Conservation (phyloP, 2,888 invertebrate species). For the Drosophila prostipennis region DNA sequence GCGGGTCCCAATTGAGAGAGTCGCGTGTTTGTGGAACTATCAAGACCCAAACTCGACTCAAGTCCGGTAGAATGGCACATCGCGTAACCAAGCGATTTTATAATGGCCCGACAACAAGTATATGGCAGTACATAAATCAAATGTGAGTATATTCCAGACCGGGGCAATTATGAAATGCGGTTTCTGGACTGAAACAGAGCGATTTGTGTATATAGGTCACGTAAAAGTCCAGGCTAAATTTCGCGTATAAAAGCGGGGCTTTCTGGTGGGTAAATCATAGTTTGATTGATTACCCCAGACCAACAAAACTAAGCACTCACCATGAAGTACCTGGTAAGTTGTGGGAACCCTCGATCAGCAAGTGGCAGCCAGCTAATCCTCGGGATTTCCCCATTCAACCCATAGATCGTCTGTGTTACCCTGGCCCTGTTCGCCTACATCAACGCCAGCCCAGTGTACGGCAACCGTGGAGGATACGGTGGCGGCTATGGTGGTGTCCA, state of each 20-base stretch:
- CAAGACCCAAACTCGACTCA: constrained; percentile 31
- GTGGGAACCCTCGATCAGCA: constrained; percentile 4
- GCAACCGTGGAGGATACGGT: constrained; percentile 36
- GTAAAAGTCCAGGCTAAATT: constrained; percentile 34
- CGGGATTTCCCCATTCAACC: constrained; percentile 1
- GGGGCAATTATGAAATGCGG: constrained; percentile 39
- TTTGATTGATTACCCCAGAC: constrained; percentile 72
- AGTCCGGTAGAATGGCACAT: constrained; percentile 50
- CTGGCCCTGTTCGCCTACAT: constrained; percentile 61
- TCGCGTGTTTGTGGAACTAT: constrained; percentile 19
- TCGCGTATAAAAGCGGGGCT: constrained; percentile 43
- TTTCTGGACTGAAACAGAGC: constrained; percentile 14
- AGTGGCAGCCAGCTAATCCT: constrained; percentile 27
- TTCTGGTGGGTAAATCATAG: constrained; percentile 61
- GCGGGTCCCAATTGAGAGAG: constrained; percentile 24
- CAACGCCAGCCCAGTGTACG: constrained; percentile 51
- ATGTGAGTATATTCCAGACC: constrained; percentile 29
- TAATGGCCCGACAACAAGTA: constrained; percentile 47
- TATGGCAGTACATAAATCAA: constrained; percentile 40
- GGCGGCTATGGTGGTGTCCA: constrained; percentile 2
- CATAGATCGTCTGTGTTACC: constrained; percentile 59
- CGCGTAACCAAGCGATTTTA: constrained; percentile 71
- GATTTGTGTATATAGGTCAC: constrained; percentile 42
- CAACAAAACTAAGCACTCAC: constrained; percentile 66
- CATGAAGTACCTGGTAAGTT: constrained; percentile 78